Conservation (phyloP, 2,797 vertebrate genomes). For the Monodelphis domestica region DNA sequence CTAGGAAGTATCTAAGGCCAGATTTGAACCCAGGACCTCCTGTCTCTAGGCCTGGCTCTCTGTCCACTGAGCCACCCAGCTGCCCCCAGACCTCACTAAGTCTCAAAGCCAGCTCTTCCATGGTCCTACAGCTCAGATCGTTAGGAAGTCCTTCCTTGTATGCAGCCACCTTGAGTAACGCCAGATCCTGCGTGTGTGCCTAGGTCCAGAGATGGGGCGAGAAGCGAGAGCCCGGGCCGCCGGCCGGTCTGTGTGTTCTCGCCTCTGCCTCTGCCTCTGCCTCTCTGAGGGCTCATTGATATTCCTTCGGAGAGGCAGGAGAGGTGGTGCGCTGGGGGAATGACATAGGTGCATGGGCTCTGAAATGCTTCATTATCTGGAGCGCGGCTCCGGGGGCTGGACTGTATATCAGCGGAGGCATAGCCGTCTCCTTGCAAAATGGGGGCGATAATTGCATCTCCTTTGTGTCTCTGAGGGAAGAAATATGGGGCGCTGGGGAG, state of each 20-base stretch:
- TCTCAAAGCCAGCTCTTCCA: not conserved
- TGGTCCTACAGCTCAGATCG: not conserved
- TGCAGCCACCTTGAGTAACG: not conserved
- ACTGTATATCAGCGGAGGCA: conserved; percentile 43
- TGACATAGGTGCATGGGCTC: conserved; percentile 36
- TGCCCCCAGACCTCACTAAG: no score
- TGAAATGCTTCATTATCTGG: conserved; percentile 34
- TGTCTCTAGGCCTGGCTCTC: no score
- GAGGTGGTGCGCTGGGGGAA: not conserved
- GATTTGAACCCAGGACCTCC: no score
- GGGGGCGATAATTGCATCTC: conserved; percentile 65
- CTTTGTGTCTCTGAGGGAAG: conserved; percentile 35
- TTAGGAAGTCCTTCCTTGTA: not conserved
- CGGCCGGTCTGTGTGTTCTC: not conserved
- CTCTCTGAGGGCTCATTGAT: conserved; percentile 11
- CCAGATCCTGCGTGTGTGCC: not conserved
- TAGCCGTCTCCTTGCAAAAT: conserved; percentile 55
- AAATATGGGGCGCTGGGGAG: conserved; percentile 44
- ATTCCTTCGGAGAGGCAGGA: conserved; percentile 18
- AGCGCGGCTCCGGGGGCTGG: not conserved
- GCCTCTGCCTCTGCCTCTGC: not conserved
- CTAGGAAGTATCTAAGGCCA: no score
- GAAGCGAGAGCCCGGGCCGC: not conserved
- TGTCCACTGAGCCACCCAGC: no score
- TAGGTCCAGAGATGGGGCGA: not conserved